Conservation (phyloP, 2,797 vertebrate genomes). For the Phrynocephalus vlangalii region DNA sequence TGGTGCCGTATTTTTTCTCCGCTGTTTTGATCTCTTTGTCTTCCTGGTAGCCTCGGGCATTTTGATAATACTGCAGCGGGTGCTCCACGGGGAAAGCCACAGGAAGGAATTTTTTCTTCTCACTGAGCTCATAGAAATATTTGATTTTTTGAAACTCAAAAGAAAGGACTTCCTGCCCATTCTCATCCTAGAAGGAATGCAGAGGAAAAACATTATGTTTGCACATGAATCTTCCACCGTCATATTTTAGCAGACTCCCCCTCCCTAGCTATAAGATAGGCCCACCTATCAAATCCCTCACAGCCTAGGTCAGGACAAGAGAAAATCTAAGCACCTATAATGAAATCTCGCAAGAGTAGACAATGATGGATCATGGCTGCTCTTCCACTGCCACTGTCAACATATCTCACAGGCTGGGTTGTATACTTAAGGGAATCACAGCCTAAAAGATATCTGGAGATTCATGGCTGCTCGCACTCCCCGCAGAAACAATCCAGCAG, state of each 20-base stretch:
- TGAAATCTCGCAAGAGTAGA: no score
- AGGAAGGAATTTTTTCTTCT: conserved; percentile 88
- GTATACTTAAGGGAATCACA: background rate
- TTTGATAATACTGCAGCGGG: conserved; percentile 88
- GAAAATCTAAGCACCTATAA: background rate
- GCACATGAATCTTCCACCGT: accelerated
- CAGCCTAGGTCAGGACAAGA: background rate
- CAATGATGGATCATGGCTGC: background rate
- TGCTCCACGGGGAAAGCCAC: conserved; percentile 88
- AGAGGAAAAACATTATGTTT: background rate
- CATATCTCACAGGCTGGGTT: background rate
- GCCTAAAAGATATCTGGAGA: background rate
- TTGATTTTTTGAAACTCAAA: conserved; percentile 98
- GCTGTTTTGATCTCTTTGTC: conserved; percentile 88
- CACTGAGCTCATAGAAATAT: conserved; percentile 85
- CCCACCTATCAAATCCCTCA: no score
- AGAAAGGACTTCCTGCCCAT: conserved; percentile 82
- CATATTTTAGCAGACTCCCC: background rate
- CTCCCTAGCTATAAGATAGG: background rate
- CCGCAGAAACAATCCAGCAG: background rate
- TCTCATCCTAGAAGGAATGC: conserved; percentile 82
- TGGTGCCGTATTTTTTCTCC: conserved; percentile 90
- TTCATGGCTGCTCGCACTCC: background rate
- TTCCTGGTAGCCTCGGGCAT: conserved; percentile 91
- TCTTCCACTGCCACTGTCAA: background rate